Base-by-base conservation (phyloP, 2,888 invertebrate species). In the Neoaliturus tenellus region DNA sequence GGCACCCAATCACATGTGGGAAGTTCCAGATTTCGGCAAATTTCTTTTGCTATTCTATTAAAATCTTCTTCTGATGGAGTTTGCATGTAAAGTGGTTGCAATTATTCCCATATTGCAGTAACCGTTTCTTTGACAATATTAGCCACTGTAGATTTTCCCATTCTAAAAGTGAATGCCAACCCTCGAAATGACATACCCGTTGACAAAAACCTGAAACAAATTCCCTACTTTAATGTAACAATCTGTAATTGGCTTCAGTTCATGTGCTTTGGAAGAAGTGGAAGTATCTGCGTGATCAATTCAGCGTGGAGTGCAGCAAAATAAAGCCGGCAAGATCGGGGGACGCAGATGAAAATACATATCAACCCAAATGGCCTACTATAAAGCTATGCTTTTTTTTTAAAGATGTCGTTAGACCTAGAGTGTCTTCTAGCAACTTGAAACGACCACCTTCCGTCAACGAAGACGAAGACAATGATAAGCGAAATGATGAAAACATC, bases 151-250 rank as follows among this genome's bases (percentile, higher is more conserved):
- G 67, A 80, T 83, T 83, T 83, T 44, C 62, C 78, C 62, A 83
- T 80, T 83, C 83, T 58, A 67, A 83, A 80, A 28, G 80, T 83
- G 80, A 83, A 39, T 73, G 83, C 83, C 83, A 83, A 78, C 67
- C 83, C 78, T 67, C 39, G 80, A 80, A 80, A 83, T 83, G 78
- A 83, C 67, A 83, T 80, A 67, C 80, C 80, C 25, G 39, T 83
- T 58, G 62, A 78, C 83, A 80, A 78, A 80, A 58, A 80, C 80
- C 80, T 83, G 78, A 83, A 78, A 41, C 39, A 80, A 78, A 83
- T 73, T 35, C 23, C 8, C 6, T 23, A 41, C 3, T 5, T 23
- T 6, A 23, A 23, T 25, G 58, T 82, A 67, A 33, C 44, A 51
- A n/a, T 83, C 51, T 23, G 35, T 41, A 51, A 31, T 83, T 83